These are phyloP conservation scores for Myrmecophaga tridactyla DNA, from an alignment of 2,113 vertebrate species.

Conservation along the genomic window DNA sequence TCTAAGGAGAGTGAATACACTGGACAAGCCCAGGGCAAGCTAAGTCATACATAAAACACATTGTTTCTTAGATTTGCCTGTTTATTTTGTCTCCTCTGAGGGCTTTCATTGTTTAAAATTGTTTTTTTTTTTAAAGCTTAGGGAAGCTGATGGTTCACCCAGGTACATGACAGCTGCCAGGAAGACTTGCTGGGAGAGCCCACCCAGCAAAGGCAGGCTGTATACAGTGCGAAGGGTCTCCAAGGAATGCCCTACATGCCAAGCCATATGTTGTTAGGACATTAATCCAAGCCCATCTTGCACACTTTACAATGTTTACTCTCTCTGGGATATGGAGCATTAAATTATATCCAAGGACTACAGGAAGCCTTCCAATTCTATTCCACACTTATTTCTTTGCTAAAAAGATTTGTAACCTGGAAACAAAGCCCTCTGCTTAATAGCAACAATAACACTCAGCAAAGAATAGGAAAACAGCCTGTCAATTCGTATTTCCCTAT, in stretches of 20 bases:
- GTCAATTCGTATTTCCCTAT: constrained; percentile 17
- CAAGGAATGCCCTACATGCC: constrained; percentile 47
- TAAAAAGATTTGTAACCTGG: constrained; percentile 70
- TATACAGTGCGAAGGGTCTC: constrained; percentile 32
- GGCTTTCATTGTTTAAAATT: constrained; percentile 41
- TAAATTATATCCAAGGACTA: constrained; percentile 69
- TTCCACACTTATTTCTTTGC: constrained; percentile 61
- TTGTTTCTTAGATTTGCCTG: neutral
- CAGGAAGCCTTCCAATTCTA: constrained; percentile 58
- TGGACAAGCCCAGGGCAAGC: constrained; percentile 30
- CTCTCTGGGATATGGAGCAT: constrained; percentile 41
- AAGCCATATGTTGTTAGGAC: constrained; percentile 62
- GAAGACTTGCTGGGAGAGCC: constrained; percentile 40
- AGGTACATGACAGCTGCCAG: constrained; percentile 58
- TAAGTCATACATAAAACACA: constrained; percentile 23
- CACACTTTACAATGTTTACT: constrained; percentile 61
- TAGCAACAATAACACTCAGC: constrained; percentile 50
- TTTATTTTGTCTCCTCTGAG: constrained; percentile 32
- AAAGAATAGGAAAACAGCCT: constrained; percentile 47
- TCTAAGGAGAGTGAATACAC: neutral
- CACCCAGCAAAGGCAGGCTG: constrained; percentile 28
- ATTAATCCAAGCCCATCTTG: constrained; percentile 68
- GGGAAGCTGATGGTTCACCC: constrained; percentile 39
- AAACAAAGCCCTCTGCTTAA: constrained; percentile 66
- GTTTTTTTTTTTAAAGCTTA: neutral